Evolutionary conservation across 2,113 vertebrate genomes (phyloP), one percentile per base, ranked within the genome.

Genomic region (Pseudois nayaur): DNA sequence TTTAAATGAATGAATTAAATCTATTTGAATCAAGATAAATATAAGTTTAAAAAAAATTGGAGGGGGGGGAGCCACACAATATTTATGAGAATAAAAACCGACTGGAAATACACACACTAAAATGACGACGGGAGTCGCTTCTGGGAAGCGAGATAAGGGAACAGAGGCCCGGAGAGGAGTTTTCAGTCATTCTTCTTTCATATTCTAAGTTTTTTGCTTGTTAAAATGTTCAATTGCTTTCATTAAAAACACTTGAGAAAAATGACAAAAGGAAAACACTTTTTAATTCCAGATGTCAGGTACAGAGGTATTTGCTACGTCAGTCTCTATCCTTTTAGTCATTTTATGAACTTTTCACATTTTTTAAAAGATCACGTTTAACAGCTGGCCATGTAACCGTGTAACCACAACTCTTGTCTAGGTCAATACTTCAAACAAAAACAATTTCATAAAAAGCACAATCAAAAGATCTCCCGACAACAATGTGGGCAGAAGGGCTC

Each of bases 391-490:
- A 90, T 27, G 27, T 78, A 43, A 55, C 57, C 2, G 3, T 74
- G 83, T 48, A 59, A 60, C 55, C 2, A 6, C 5, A 50, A 82
- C 15, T 76, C 59, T 74, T 64, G 71, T 83, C 76, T 45, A 81
- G 60, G 86, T 89, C 36, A 60, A 16, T 36, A 79, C 48, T 86
- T 91, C 43, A 82, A 95, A 50, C 76, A 93, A 76, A 36, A 71
- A 74, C 50, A 71, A 19, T 57, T 74, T 96, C 92, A 96, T 84
- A 87, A 94, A 94, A 71, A 93, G 31, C 55, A 96, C 54, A 84
- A 94, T 92, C 76, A 78, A 89, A 98, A 93, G 67, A 86, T 82
- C n/a, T 33, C 43, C 74, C 76, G 54, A 45, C 7, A 4, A 3
- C 33, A 84, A 54, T 3, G 76, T 0, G 5, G 54, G 78, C n/a